A percentile compares a stretch with the other conserved stretches of the same genome.
These are phyloP conservation scores for Mus minutoides DNA, from an alignment of 2,797 vertebrate species.

Conservation along the genomic window DNA sequence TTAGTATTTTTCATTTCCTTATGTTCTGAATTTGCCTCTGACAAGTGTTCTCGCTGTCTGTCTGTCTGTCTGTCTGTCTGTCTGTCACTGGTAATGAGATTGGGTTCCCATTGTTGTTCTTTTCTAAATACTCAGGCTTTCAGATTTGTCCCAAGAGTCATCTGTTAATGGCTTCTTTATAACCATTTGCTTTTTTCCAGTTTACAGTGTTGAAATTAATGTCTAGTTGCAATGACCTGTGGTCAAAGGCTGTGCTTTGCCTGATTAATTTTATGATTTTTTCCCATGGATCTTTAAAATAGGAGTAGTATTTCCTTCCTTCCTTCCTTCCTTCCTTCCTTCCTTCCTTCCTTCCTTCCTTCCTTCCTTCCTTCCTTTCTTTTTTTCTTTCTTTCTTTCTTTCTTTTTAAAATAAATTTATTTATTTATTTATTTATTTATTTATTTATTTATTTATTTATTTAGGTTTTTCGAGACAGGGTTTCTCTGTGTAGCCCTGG, in stretches of 20 bases:
- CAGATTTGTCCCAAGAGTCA: not conserved
- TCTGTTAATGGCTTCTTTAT: conserved; percentile 12
- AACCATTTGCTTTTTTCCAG: not conserved
- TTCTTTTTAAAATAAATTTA: too few relatives aligned
- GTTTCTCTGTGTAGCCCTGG: too few relatives aligned
- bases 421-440: too few relatives aligned
- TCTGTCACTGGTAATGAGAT: not conserved
- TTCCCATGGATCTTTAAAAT: not conserved
- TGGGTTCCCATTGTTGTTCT: not conserved
- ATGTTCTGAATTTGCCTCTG: conserved; percentile 13
- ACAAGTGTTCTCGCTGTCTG: not conserved
- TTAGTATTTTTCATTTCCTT: not conserved
- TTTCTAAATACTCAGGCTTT: not conserved
- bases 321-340: too few relatives aligned
- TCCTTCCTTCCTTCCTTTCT: too few relatives aligned
- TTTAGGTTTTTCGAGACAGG: too few relatives aligned
- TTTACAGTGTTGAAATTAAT: conserved; percentile 28
- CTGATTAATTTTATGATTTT: conserved; percentile 1
- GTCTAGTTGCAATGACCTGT: conserved; percentile 22
- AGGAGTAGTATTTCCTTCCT: not conserved
- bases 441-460: too few relatives aligned
- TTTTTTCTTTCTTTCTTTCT: too few relatives aligned
- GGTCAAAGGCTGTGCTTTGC: not conserved
- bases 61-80: not conserved
- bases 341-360: too few relatives aligned